Percentiles rank a stretch among this genome's conserved stretches.
Evolutionary conservation across 64 coral and sea anemone genomes (phyloP).

Genomic region (Stichodactyla helianthus): DNA sequence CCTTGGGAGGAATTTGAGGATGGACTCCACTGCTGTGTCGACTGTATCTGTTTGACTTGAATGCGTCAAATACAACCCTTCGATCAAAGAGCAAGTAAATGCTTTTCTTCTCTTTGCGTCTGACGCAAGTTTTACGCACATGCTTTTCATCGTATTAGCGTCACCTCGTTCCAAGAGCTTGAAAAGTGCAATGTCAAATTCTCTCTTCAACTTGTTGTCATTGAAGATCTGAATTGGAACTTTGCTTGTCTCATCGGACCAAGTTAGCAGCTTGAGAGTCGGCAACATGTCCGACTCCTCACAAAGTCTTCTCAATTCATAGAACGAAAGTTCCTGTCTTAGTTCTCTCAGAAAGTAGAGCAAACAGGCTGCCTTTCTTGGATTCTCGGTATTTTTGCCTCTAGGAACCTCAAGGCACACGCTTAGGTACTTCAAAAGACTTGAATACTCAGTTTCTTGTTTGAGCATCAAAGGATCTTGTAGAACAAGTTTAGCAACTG

Average conservation of each 20-base stretch:
- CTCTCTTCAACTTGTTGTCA: not conserved
- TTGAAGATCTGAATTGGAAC: not conserved
- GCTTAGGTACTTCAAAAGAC: not conserved
- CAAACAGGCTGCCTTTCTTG: not conserved
- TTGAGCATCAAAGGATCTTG: not conserved
- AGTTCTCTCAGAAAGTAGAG: constrained; percentile 32
- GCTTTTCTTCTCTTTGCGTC: constrained; percentile 20
- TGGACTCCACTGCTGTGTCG: constrained; percentile 58
- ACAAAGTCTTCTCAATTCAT: not conserved
- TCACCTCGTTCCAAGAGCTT: not conserved
- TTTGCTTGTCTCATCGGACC: not conserved
- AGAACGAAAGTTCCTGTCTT: not conserved
- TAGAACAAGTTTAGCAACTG: not conserved
- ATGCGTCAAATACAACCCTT: constrained; percentile 58
- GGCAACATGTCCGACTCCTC: not conserved
- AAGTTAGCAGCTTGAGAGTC: not conserved
- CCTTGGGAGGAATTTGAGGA: constrained; percentile 13
- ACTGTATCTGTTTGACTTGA: constrained; percentile 51
- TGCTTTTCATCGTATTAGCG: not conserved
- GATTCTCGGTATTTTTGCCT: not conserved
- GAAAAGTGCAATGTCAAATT: not conserved
- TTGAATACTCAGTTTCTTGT: not conserved
- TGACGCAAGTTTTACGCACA: not conserved
- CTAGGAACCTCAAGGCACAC: not conserved
- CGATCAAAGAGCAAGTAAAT: constrained; percentile 41